phyloP scores from a whole-genome alignment of 2,888 invertebrate species.

The Cosmia trapezina region DNA sequence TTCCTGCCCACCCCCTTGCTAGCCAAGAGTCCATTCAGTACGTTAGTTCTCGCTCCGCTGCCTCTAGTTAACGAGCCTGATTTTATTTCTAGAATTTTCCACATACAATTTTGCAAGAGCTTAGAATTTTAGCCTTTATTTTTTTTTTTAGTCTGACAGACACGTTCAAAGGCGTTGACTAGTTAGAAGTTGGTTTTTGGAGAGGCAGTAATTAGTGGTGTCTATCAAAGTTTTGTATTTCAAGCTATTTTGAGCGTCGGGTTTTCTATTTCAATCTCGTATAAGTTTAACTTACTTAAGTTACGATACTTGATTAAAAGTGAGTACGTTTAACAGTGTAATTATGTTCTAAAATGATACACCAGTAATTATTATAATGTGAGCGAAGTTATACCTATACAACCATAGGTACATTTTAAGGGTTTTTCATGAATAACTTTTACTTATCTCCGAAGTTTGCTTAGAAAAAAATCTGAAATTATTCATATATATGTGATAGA shows the following conservation, averaged over 20 bases:
- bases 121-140: slow-evolving; percentile 25
- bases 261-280: not conserved
- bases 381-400: not conserved
- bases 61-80: slow-evolving; percentile 84
- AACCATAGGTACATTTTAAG: no score
- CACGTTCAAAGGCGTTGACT: slow-evolving; percentile 18
- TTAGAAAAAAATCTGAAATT: no score
- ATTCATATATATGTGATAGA: no score
- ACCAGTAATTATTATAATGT: no score
- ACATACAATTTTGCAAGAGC: slow-evolving; percentile 38
- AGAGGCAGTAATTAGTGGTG: slow-evolving; percentile 18
- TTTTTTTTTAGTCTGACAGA: slow-evolving; percentile 30
- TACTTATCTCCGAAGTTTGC: no score
- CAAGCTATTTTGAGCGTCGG: not conserved
- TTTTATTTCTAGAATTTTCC: slow-evolving; percentile 75
- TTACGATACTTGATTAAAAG: no score
- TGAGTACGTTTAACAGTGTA: not conserved
- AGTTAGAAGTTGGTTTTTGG: slow-evolving; percentile 1
- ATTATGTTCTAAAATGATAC: not conserved
- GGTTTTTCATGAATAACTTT: no score
- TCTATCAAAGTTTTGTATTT: slow-evolving; percentile 3
- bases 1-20: slow-evolving; percentile 18
- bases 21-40: slow-evolving; percentile 75
- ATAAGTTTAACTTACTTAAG: not conserved
- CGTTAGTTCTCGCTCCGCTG: slow-evolving; percentile 78